Conservation (phyloP, 2,888 invertebrate genomes). For the Neria commutata region DNA sequence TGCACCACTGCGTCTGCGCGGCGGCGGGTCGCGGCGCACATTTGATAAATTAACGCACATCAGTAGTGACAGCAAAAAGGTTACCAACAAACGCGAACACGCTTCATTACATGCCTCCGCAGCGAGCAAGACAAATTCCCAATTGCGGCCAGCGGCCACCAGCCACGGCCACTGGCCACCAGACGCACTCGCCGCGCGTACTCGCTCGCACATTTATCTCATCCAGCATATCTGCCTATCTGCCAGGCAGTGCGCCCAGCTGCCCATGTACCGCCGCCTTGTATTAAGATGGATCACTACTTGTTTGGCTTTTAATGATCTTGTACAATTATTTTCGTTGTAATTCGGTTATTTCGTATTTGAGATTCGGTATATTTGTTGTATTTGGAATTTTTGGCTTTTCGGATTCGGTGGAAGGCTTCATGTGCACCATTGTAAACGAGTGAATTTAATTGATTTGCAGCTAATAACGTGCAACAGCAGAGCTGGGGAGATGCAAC, state of each 20-base stretch:
- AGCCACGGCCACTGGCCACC: neutral
- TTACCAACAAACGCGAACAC: neutral
- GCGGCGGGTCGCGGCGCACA: neutral
- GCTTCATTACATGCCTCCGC: neutral
- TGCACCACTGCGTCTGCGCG: neutral
- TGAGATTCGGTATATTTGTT: neutral
- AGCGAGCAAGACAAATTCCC: neutral
- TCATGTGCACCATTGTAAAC: conserved; percentile 39
- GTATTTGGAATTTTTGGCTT: conserved; percentile 28
- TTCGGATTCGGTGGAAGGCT: too few species aligned
- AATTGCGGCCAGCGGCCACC: neutral
- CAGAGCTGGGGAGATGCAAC: neutral
- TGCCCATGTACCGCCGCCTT: conserved; percentile 10
- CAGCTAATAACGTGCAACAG: conserved; percentile 55
- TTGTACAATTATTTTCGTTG: conserved; percentile 44
- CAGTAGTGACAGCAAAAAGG: conserved; percentile 28
- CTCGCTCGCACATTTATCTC: too few species aligned
- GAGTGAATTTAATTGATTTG: conserved; percentile 55
- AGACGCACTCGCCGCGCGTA: neutral
- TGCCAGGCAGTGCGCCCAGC: neutral
- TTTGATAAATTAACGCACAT: conserved; percentile 37
- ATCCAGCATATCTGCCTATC: neutral
- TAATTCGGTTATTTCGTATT: conserved; percentile 13
- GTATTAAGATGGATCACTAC: conserved; percentile 31
- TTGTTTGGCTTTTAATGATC: conserved; percentile 42